Base-by-base conservation (phyloP, 1,140 invertebrate genomes). In the Drosophila truncata region DNA sequence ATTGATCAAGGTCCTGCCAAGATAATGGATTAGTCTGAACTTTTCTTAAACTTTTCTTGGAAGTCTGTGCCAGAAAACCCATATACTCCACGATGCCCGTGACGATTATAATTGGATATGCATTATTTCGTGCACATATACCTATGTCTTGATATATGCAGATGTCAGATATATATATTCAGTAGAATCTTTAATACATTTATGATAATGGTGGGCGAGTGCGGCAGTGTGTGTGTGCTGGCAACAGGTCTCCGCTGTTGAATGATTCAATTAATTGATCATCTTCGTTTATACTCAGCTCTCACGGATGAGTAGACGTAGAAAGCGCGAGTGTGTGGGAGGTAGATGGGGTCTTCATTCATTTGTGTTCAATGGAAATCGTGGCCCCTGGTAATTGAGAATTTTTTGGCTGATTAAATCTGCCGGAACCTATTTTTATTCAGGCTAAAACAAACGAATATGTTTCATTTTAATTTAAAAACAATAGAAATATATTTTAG, bases 201-300 rank as follows among this genome's bases (percentile, higher is more conserved):
- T 33, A 39, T 46, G 29, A 50, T 72, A 70, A 29, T 25, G 57
- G 31, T 58, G 46, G 35, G 25, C 42, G 11, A 61, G 47, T 41
- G 23, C 33, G 49, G 9, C 41, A 10, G 46, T 37, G 11, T 58
- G 39, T 41, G 79, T 66, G 62, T 81, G 69, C 84, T 78, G 84
- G 83, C 84, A 87, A 87, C 83, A 87, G 84, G 83, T 87, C 77
- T 69, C 85, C 46, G 83, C 71, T 61, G 83, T 71, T 87, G 84
- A 87, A 88, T 88, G 83, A 87, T 87, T 88, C 85, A 87, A 87
- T 87, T 88, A 88, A 87, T 87, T 87, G 82, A 86, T 86, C 83
- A 87, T 80, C 76, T 88, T 78, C 70, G 70, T 73, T 80, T 77
- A 83, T 88, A 83, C 71, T 78, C 86, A 88, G 65, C 61, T 77